phyloP scores from a whole-genome alignment of 2,797 vertebrate genomes.

The Microchirus variegatus region DNA sequence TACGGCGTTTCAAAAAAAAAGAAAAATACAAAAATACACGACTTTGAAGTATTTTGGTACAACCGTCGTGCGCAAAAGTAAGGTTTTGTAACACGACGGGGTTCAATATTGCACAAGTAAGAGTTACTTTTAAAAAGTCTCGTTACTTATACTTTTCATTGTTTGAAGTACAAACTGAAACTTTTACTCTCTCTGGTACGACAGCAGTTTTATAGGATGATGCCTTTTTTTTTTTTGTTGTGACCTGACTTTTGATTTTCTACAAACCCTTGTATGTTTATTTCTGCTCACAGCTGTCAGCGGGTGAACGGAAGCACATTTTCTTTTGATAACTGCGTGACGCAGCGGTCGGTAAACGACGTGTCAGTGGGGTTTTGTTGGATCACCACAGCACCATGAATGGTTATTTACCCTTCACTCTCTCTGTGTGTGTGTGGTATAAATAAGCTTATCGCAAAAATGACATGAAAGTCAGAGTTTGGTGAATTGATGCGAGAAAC shows the following conservation, averaged over 20 bases:
- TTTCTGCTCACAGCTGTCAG: constrained; percentile 9
- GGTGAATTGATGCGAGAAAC: constrained; percentile 24
- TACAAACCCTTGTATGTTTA: constrained; percentile 1
- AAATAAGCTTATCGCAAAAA: constrained; percentile 35
- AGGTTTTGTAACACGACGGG: constrained; percentile 30
- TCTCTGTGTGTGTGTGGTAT: no score
- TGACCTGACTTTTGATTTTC: constrained; percentile 35
- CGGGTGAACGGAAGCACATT: constrained; percentile 35
- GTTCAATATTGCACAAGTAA: constrained; percentile 12
- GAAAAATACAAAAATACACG: no score
- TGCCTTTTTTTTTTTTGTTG: constrained; percentile 50
- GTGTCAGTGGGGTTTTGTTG: not conserved
- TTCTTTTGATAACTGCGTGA: constrained; percentile 31
- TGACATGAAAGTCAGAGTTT: constrained; percentile 27
- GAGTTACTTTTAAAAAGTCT: constrained; percentile 49
- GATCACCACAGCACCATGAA: constrained; percentile 36
- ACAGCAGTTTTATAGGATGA: constrained; percentile 48
- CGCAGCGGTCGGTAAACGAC: constrained; percentile 9
- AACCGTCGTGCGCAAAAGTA: constrained; percentile 4
- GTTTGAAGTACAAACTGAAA: constrained; percentile 46
- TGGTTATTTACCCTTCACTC: constrained; percentile 39
- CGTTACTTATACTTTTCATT: constrained; percentile 40
- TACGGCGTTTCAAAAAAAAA: no score
- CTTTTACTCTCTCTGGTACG: constrained; percentile 31
- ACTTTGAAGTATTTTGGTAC: not conserved